phyloP scores from a whole-genome alignment of 2,888 invertebrate genomes.

The Eurytoma californica region DNA sequence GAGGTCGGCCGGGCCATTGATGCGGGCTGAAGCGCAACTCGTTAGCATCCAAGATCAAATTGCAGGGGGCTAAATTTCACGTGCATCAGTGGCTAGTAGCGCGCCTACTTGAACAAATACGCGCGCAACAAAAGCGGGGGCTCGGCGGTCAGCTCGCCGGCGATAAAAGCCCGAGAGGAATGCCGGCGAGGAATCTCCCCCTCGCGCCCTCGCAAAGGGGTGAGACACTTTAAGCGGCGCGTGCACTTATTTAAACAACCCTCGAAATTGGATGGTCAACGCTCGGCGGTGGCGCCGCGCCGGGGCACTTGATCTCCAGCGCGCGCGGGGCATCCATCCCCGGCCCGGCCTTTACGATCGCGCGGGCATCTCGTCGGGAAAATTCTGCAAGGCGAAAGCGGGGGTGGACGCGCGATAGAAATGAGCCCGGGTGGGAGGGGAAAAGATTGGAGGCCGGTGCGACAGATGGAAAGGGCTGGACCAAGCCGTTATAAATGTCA shows the following conservation, averaged over 20 bases:
- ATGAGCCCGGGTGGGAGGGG: background rate
- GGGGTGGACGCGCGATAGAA: conserved; percentile 7
- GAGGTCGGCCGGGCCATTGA: no score
- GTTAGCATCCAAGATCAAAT: no score
- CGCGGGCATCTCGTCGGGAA: background rate
- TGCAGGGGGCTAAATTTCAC: no score
- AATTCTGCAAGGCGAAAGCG: background rate
- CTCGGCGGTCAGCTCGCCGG: no score
- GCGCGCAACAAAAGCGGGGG: conserved; percentile 12
- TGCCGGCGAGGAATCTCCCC: conserved; percentile 31
- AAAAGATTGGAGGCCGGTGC: conserved; percentile 8
- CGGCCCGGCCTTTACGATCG: conserved; percentile 23
- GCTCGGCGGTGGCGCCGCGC: background rate
- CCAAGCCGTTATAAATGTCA: conserved; percentile 59
- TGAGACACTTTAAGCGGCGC: conserved; percentile 30
- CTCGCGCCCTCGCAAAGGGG: conserved; percentile 4
- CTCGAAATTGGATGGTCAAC: conserved; percentile 44
- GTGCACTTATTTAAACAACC: conserved; percentile 26
- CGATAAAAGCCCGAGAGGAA: conserved; percentile 31
- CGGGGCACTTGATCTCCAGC: conserved; percentile 51
- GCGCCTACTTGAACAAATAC: background rate
- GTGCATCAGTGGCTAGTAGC: no score
- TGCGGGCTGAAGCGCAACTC: no score
- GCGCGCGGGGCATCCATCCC: conserved; percentile 51
- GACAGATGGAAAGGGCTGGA: conserved; percentile 56